These are phyloP conservation scores for Hirtodrosophila histrioides DNA, from an alignment of 2,888 invertebrate species.

Conservation along the genomic window DNA sequence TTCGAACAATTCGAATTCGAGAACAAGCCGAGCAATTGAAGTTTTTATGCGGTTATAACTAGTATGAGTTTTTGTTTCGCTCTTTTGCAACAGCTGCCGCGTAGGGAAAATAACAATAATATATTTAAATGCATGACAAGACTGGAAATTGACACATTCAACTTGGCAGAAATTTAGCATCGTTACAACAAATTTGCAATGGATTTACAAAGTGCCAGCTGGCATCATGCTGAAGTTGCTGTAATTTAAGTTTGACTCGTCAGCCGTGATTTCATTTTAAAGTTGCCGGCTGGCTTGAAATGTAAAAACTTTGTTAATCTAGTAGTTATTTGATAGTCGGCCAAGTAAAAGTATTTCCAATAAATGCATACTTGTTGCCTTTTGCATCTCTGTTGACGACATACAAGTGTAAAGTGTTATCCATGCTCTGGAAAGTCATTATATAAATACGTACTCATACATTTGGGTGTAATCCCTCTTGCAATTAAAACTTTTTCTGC, in stretches of 20 bases:
- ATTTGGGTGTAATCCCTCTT: background rate
- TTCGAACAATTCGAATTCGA: background rate
- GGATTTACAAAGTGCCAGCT: conserved; percentile 40
- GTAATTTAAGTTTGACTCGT: conserved; percentile 71
- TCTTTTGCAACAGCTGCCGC: conserved; percentile 56
- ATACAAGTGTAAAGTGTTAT: no score
- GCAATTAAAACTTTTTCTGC: conserved; percentile 61
- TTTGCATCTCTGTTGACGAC: no score
- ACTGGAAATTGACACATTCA: conserved; percentile 71
- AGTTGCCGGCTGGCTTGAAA: conserved; percentile 55
- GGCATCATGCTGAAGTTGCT: conserved; percentile 39
- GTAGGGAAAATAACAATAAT: conserved; percentile 55
- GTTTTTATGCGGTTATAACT: conserved; percentile 32
- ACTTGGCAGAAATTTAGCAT: conserved; percentile 61
- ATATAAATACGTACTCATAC: no score
- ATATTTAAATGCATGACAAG: conserved; percentile 66
- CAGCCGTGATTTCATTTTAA: conserved; percentile 70
- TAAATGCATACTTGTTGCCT: conserved; percentile 8
- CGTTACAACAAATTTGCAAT: conserved; percentile 50
- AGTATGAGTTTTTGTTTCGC: conserved; percentile 41
- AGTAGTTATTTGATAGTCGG: conserved; percentile 33
- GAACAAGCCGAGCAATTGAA: conserved; percentile 37
- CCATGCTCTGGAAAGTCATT: no score
- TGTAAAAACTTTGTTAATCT: conserved; percentile 71
- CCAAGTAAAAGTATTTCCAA: conserved; percentile 58